Evolutionary conservation across 2,797 vertebrate species (phyloP).

Genomic region (Spinibarbus caldwelli): DNA sequence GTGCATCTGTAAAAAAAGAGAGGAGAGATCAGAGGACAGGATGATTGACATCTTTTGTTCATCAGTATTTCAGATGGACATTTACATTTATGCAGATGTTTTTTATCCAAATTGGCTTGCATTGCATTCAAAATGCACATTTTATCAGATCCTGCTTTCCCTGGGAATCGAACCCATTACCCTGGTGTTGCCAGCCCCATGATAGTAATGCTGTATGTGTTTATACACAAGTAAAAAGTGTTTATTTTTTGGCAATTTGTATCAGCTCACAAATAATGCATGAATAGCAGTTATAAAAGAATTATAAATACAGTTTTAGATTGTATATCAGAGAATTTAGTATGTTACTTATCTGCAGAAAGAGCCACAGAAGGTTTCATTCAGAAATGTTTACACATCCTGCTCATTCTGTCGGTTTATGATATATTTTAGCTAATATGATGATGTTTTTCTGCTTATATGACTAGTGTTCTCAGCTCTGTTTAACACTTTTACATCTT

Average conservation of each 20-base stretch:
- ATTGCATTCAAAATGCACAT: neutral
- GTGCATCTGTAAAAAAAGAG: neutral
- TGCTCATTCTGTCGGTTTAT: neutral
- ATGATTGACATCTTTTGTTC: neutral
- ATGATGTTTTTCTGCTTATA: neutral
- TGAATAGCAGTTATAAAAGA: neutral
- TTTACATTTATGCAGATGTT: neutral
- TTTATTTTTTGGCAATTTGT: neutral
- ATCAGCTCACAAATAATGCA: neutral
- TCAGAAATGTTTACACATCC: neutral
- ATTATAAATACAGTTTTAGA: neutral
- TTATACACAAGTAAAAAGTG: neutral
- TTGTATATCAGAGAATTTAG: too few relatives aligned
- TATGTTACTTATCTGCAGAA: too few relatives aligned
- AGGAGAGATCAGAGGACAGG: too few relatives aligned
- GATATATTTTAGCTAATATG: neutral
- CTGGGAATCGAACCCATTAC: neutral
- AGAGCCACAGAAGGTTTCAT: too few relatives aligned
- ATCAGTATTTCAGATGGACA: neutral
- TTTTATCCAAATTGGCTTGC: neutral
- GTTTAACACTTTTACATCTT: neutral
- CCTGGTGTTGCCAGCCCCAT: neutral
- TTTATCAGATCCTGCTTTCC: neutral
- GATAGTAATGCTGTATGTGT: neutral
- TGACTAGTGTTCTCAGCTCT: neutral